Evolutionary conservation across 2,113 vertebrate genomes (phyloP).

Genomic region (Origma solitaria): DNA sequence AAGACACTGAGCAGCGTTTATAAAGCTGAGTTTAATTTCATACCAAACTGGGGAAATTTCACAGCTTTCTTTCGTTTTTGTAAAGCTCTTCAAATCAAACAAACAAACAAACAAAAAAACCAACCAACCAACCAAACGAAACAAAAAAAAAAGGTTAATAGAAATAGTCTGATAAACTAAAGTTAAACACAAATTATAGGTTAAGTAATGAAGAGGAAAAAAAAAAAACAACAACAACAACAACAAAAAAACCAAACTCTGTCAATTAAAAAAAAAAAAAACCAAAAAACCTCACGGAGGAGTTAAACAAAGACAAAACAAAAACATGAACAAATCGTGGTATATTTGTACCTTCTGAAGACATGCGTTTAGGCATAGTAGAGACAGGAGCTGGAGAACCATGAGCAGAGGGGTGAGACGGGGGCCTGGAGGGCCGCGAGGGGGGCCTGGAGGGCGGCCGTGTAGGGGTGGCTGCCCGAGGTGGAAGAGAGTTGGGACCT

Average conservation of each 20-base stretch:
- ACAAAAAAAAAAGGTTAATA: constrained; percentile 62
- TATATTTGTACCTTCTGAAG: constrained; percentile 97
- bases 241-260: not conserved
- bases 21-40: constrained; percentile 47
- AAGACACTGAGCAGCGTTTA: constrained; percentile 46
- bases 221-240: not conserved
- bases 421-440: constrained; percentile 97
- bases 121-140: not conserved
- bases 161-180: constrained; percentile 70
- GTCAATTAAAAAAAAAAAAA: not conserved
- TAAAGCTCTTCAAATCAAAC: constrained; percentile 60
- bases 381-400: constrained; percentile 93
- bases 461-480: constrained; percentile 97
- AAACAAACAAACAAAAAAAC: not conserved
- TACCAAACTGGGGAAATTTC: constrained; percentile 43
- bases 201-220: constrained; percentile 76
- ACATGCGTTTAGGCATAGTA: constrained; percentile 98
- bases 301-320: constrained; percentile 75
- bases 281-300: constrained; percentile 45
- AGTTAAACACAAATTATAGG: constrained; percentile 75
- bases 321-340: constrained; percentile 78
- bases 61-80: constrained; percentile 59
- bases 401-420: constrained; percentile 98
- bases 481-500: constrained; percentile 97
- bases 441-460: constrained; percentile 98